Percentiles rank a stretch among this genome's conserved stretches.
These are phyloP conservation scores for Galleria mellonella DNA, from an alignment of 1,140 invertebrate species.

Conservation along the genomic window DNA sequence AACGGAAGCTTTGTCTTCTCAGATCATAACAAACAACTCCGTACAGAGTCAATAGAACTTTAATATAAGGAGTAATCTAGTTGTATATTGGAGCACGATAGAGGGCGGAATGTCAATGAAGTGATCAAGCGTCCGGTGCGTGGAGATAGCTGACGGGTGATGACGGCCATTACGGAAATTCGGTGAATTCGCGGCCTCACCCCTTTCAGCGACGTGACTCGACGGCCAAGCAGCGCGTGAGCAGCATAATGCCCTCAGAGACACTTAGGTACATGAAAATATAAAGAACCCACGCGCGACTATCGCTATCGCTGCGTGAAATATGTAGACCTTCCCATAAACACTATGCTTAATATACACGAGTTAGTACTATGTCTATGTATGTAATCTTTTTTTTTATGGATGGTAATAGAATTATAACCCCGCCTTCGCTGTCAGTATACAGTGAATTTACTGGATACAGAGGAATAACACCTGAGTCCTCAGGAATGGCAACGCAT, in stretches of 20 bases:
- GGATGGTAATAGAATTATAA: no score
- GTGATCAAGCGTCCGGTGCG: conserved; percentile 17
- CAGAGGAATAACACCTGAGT: no score
- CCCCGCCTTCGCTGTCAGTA: no score
- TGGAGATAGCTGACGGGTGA: conserved; percentile 26
- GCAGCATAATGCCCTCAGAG: conserved; percentile 9
- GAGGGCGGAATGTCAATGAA: conserved; percentile 22
- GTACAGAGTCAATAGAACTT: background rate
- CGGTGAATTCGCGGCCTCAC: conserved; percentile 39
- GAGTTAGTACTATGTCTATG: background rate
- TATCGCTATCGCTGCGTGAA: no score
- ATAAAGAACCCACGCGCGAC: background rate
- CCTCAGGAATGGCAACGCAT: no score
- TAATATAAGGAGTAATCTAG: conserved; percentile 6
- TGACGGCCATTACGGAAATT: conserved; percentile 49
- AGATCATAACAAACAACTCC: background rate
- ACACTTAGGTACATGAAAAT: background rate
- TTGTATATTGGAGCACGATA: conserved; percentile 5
- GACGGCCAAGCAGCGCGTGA: conserved; percentile 19
- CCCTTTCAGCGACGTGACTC: conserved; percentile 45
- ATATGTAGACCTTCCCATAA: no score
- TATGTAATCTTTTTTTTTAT: no score
- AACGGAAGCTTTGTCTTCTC: no score
- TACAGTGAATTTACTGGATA: no score
- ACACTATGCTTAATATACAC: background rate